Evolutionary conservation across 2,888 invertebrate genomes (phyloP), one percentile per base, ranked within the genome.

Genomic region (Lasioglossum vierecki): DNA sequence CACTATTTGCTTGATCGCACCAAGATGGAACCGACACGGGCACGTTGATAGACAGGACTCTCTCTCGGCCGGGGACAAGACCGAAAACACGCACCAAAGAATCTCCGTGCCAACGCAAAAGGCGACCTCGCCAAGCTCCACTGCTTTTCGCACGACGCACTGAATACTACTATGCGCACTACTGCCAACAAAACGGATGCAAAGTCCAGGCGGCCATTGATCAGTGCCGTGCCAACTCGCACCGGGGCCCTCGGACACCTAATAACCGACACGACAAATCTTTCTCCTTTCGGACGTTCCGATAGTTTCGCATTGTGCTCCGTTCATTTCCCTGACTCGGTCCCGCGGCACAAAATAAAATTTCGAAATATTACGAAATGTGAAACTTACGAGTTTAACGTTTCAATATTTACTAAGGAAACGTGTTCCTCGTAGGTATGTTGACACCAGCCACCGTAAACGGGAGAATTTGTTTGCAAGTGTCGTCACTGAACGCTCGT

Each of bases 141-240:
- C 93, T 92, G 91, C 88, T 91, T 85, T 88, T 89, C 89, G 91
- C 91, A 89, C 92, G 90, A 89, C 88, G 90, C 89, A 91, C 90
- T 89, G 85, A 91, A 85, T 82, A 86, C 90, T 90, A 87, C 88
- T 83, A 89, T 82, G 76, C 82, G 82, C 92, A 92, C 80, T 89
- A 85, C 86, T 92, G 85, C 92, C 92, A 92, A 92, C 91, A 72
- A 86, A 83, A 82, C 53, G 75, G 73, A 88, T 79, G 80, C 83
- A 85, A 91, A 88, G 85, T 91, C 88, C 81, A 57, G 72, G 76
- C 80, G 72, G 75, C 60, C 80, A 78, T 78, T 66, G 57, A 5
- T 4, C 76, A 86, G 82, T 81, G 15, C 35, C 75, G 83, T 39
- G 41, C 5, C 13, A 4, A 22, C 26, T 5, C 15, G 15, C 11